Evolutionary conservation across 2,797 vertebrate genomes (phyloP), one percentile per base, ranked within the genome.

Genomic region (Ctenopoma kingsleyae): DNA sequence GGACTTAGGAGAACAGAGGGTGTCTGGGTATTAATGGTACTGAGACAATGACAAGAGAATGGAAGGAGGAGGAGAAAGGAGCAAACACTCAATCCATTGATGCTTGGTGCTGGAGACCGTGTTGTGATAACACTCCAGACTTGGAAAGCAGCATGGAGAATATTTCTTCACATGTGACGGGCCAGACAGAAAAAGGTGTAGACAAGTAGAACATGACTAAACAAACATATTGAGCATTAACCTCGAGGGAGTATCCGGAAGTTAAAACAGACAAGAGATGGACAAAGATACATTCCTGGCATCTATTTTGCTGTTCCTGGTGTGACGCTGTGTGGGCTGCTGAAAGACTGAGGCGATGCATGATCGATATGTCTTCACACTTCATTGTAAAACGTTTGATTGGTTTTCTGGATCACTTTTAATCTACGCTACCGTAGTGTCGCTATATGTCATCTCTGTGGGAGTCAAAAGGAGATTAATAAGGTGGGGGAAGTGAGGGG

Each of bases 381-480:
- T 50, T 76, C 41, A 12, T 16, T 57, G 71, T 61, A 25, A 71
- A 77, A 36, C 10, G 41, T 35, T 27, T 47, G 62, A 82, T 76
- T 50, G 15, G 20, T 41, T 79, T 43, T 71, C 56, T 65, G 48
- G 63, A 71, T 68, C 41, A 0, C n/a, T 70, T 64, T 67, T 41
- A 60, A 59, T 75, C 79, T 78, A 69, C 83, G 43, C 58, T 67
- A 61, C 40, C 25, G 25, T 27, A 27, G 25, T 6, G 25, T 6
- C 25, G 25, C 25, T 27, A 27, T 27, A 61, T 59, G 63, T 1
- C 2, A 3, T 48, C 57, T 67, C 68, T 35, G 68, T 58, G 77
- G 59, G 79, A 60, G 71, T 52, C 69, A 75, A 57, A 49, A 44
- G 62, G 54, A 86, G 76, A 87, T 83, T 87, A 87, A 91, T 80